phyloP scores from a whole-genome alignment of 37 sponge, comb jelly and placozoan species.

The Oopsacas minuta region DNA sequence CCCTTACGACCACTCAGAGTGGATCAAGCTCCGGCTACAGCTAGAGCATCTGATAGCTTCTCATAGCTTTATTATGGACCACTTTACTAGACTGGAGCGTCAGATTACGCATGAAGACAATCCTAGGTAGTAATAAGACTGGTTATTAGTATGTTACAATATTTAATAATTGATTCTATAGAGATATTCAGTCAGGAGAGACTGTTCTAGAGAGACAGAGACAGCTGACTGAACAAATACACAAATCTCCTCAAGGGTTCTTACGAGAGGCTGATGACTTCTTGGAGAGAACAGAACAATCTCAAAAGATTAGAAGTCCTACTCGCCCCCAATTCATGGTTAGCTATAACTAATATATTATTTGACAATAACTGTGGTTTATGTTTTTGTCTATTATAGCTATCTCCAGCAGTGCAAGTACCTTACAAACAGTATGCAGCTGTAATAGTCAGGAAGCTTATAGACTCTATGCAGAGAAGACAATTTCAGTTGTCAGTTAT shows the following conservation, averaged over 20 bases:
- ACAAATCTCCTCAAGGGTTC: slow-evolving; percentile 46
- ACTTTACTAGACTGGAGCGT: slow-evolving; percentile 42
- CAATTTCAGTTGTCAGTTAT: background rate
- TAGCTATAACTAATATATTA: background rate
- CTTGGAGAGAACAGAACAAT: slow-evolving; percentile 19
- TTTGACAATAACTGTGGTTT: background rate
- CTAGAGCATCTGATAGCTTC: slow-evolving; percentile 54
- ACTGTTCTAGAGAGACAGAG: slow-evolving; percentile 32
- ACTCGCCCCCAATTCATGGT: background rate
- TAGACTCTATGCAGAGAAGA: background rate
- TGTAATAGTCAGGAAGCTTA: background rate
- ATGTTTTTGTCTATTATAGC: background rate
- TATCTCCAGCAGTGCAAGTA: background rate
- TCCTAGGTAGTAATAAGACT: background rate
- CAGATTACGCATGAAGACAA: slow-evolving; percentile 28
- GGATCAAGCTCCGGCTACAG: slow-evolving; percentile 61
- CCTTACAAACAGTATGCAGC: slow-evolving; percentile 3
- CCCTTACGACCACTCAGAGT: slow-evolving; percentile 63
- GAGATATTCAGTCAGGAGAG: slow-evolving; percentile 4
- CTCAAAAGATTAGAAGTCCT: background rate
- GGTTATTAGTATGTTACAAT: background rate
- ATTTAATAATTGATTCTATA: background rate
- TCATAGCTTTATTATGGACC: slow-evolving; percentile 53
- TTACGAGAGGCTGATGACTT: slow-evolving; percentile 45
- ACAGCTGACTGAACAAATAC: slow-evolving; percentile 42